Base-by-base conservation (phyloP, 1,140 invertebrate species). In the Triops cancriformis region DNA sequence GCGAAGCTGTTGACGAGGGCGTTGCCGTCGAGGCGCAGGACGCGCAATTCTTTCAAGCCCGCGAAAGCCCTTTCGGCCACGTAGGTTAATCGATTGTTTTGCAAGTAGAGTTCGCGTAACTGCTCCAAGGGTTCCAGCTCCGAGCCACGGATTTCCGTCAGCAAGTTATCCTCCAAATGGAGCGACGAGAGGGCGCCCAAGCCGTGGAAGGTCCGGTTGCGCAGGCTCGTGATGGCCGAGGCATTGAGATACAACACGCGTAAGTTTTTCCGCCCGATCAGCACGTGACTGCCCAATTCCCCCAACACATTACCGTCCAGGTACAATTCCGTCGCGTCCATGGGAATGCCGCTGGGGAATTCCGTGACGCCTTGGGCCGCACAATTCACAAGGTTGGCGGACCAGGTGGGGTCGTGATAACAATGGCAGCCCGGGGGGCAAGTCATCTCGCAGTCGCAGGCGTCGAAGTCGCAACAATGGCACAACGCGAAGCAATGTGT, bases 401-500 rank as follows among this genome's bases (percentile, higher is more conserved):
- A 93, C 94, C 94, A 96, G 18, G 94, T 92, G 83, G 94, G 92
- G 82, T 96, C 94, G 85, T 95, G 92, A 84, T 95, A 96, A 83
- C 94, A 97, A 78, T 92, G 92, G 85, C 94, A 97, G 82, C 95
- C 94, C 79, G 89, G 89, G 1, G 95, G 95, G 82, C 94, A 97
- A 4, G 92, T 95, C 94, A 96, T 96, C 85, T 96, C 93, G 85
- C 95, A 97, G 84, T 97, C 95, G 84, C 95, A 97, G 73, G 94
- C 94, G 83, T 96, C 94, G 83, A 95, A 96, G 81, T 97, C 94
- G 83, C 95, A 97, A 85, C 95, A 97, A 81, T 95, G 93, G 83
- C 95, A 97, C 73, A 96, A 85, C 23, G 94, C 91, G 85, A 96
- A 96, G 86, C 95, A 97, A 85, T 97, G 95, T 43, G 93, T 93